A percentile compares a stretch with the other conserved stretches of the same genome.
These are phyloP conservation scores for Silvanus unidentatus DNA, from an alignment of 2,888 invertebrate genomes.

Conservation along the genomic window DNA sequence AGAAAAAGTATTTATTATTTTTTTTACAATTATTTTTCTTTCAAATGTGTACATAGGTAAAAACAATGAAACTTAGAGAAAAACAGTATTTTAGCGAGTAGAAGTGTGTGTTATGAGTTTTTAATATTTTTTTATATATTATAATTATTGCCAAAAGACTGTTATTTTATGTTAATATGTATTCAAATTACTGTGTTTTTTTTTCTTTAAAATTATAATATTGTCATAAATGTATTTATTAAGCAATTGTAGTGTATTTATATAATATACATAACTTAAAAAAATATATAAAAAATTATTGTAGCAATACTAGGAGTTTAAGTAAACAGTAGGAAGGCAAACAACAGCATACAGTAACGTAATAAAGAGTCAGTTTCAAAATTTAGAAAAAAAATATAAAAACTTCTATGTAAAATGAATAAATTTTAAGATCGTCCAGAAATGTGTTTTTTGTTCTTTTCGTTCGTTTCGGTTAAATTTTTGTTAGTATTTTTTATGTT, in stretches of 20 bases:
- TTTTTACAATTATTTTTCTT: not conserved
- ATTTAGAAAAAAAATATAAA: slow-evolving; percentile 18
- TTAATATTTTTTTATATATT: slow-evolving; percentile 33
- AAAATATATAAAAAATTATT: slow-evolving; percentile 20
- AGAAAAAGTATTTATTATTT: slow-evolving; percentile 1
- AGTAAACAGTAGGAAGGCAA: slow-evolving; percentile 8
- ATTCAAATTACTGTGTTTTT: slow-evolving; percentile 10
- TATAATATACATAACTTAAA: slow-evolving; percentile 11
- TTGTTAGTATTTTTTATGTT: slow-evolving; percentile 6
- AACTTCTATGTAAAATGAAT: slow-evolving; percentile 11
- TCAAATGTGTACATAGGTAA: slow-evolving; percentile 1
- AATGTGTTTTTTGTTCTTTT: too few relatives aligned
- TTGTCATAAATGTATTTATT: slow-evolving; percentile 21
- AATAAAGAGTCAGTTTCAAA: not conserved
- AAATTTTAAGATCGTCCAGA: slow-evolving; percentile 4
- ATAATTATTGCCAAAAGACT: slow-evolving; percentile 45
- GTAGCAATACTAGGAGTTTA: slow-evolving; percentile 36
- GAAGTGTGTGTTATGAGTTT: not conserved
- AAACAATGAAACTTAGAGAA: slow-evolving; percentile 13
- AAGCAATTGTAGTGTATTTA: slow-evolving; percentile 28
- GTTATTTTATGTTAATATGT: slow-evolving; percentile 38
- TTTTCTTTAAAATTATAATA: slow-evolving; percentile 10
- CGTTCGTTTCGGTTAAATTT: too few relatives aligned
- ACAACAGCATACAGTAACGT: too few relatives aligned
- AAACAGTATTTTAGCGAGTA: slow-evolving; percentile 19